Evolutionary conservation across 2,113 vertebrate species (phyloP), one percentile per base, ranked within the genome.

Genomic region (Cnemophilus loriae): DNA sequence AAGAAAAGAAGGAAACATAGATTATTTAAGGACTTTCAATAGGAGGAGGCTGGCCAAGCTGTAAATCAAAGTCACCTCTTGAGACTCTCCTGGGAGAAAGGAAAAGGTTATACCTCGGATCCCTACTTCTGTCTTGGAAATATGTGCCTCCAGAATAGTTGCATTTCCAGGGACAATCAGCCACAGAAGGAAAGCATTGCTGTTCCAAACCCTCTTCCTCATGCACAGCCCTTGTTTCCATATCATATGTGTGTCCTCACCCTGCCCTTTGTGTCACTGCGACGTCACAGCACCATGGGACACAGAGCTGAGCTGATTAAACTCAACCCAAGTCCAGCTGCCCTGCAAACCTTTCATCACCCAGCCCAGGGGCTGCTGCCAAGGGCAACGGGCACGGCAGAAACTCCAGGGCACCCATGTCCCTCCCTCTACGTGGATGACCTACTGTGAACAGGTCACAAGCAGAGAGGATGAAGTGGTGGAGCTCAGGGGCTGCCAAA

Each of bases 231-330:
- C 77, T 41, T 13, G 6, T 55, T 70, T 59, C 59, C n/a, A 11
- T 6, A 6, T 22, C 70, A 15, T 3, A 1, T 0, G 0, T 13
- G 79, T 68, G 41, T 73, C 70, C 44, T 21, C 39, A 12, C 26
- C 28, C 74, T 85, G 69, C 49, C 73, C 64, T 81, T 44, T 17
- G 11, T 13, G 69, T 32, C 74, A 21, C 55, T 7, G 19, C 0
- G 0, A 39, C 0, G 5, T 67, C 89, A 65, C 59, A 52, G 53
- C 0, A 0, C 60, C 3, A 5, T 0, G 0, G 49, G 79, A 37
- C 6, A 1, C 7, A 1, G 55, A 61, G 41, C 67, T n/a, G 90
- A 61, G 68, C 79, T 80, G 22, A 39, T 35, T 22, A 11, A 86
- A 41, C 39, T 15, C 2, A 0, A 19, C 60, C 12, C 0, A 55